Base-by-base conservation (phyloP, 2,888 invertebrate species). In the Caenorhabditis afra region DNA sequence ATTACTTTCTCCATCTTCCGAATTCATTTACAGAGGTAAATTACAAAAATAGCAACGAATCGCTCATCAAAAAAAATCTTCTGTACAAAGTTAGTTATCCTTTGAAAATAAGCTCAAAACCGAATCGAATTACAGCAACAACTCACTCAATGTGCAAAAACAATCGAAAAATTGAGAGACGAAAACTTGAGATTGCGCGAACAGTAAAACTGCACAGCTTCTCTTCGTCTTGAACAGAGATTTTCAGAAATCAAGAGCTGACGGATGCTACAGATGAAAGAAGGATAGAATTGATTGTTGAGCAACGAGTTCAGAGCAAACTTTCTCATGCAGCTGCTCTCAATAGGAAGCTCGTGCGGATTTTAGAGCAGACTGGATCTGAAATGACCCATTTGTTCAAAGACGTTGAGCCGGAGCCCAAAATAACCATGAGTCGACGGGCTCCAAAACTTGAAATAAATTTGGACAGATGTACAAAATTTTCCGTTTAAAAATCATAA, bases 181-280 rank as follows among this genome's bases (percentile, higher is more conserved):
- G 77, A 77, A 29, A 77, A 71, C 22, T 18, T 61, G 20, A 16
- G 35, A 14, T 45, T 77, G 10, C 35, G 77, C 16, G 22, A 71
- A 59, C 41, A n/a, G 76, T 76, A n/a, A 18, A 3, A n/a, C 22
- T n/a, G 29, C n/a, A 35, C 10, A n/a, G 1, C 23, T 22, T 50
- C 2, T 22, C 35, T 22, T n/a, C 16, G 11, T n/a, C 0, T 11
- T 11, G n/a, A 16, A 16, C 4, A 7, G 4, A 12, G 35, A 22
- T 35, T 58, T 58, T 20, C 35, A 76, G 70, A 59, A 77, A 77
- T 55, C 77, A 77, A 44, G 59, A 65, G 11, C 12, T 77, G 14
- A 44, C 65, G 4, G 55, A 58, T 11, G 62, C 37, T 8, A 47
- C 66, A 3, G 55, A 71, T 3, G 70, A 77, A 1, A 23, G 50